Conservation (phyloP, 1,140 invertebrate species). For the Pectinophora gossypiella region DNA sequence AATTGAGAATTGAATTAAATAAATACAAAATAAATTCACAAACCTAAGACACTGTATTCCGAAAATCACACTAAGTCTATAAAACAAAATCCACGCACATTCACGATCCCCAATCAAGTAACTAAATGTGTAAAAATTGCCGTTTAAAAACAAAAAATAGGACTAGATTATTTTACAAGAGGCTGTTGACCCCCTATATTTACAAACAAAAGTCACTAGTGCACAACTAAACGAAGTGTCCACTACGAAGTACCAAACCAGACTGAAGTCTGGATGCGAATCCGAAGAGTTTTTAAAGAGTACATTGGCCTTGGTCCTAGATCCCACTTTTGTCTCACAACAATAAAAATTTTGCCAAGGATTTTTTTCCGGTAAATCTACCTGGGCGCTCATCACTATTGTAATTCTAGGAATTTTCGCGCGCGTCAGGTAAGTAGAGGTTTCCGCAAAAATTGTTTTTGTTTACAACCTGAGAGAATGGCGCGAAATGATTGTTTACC, state of each 20-base stretch:
- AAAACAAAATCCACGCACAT: slow-evolving; percentile 12
- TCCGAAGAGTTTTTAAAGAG: slow-evolving; percentile 59
- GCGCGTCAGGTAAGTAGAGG: slow-evolving; percentile 35
- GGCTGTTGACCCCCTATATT: slow-evolving; percentile 55
- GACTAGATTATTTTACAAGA: slow-evolving; percentile 26
- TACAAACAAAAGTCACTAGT: slow-evolving; percentile 59
- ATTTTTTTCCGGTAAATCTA: slow-evolving; percentile 40
- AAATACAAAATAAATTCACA: background rate
- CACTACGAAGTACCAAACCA: slow-evolving; percentile 48
- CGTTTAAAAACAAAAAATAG: no score
- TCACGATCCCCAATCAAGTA: background rate
- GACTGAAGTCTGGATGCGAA: slow-evolving; percentile 65
- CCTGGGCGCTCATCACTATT: slow-evolving; percentile 31
- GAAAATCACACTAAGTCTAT: slow-evolving; percentile 7
- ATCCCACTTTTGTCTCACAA: slow-evolving; percentile 50
- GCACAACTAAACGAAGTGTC: slow-evolving; percentile 36
- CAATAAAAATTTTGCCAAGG: slow-evolving; percentile 37
- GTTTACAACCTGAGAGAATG: slow-evolving; percentile 57
- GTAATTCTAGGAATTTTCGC: slow-evolving; percentile 32
- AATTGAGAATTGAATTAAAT: no score
- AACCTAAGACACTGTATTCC: background rate
- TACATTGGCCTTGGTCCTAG: slow-evolving; percentile 53
- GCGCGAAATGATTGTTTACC: slow-evolving; percentile 42
- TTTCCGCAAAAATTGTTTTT: slow-evolving; percentile 44
- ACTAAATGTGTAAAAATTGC: no score